Conservation (phyloP, 2,888 invertebrate genomes). For the Nemapogon koenigi region DNA sequence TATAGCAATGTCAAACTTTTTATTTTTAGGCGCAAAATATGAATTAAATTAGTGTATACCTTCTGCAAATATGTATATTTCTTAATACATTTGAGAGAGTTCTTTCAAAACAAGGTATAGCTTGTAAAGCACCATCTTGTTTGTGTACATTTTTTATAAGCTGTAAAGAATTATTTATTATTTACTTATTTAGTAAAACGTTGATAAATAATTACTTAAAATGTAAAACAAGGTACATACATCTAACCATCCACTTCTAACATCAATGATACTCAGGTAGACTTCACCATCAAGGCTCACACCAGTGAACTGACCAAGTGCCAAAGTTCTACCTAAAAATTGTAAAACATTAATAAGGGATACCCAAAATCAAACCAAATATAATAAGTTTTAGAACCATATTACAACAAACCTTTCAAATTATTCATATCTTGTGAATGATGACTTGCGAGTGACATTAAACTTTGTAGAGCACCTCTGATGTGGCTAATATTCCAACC, state of each 20-base stretch:
- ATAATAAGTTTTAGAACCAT: not conserved
- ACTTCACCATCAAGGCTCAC: conserved; percentile 90
- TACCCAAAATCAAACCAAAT: too few species aligned
- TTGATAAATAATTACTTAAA: conserved; percentile 10
- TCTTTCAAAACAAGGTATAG: conserved; percentile 84
- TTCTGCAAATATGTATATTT: conserved; percentile 82
- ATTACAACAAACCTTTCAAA: conserved; percentile 58
- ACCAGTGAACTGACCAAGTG: conserved; percentile 90
- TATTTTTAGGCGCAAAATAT: too few species aligned
- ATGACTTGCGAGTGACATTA: conserved; percentile 76
- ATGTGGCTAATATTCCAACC: conserved; percentile 91
- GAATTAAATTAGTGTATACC: too few species aligned
- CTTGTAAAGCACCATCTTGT: conserved; percentile 74
- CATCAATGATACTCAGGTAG: conserved; percentile 91
- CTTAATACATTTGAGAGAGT: conserved; percentile 84
- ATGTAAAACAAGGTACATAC: conserved; percentile 68
- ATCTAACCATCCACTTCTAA: conserved; percentile 91
- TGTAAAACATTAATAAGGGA: not conserved
- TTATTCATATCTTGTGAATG: conserved; percentile 74
- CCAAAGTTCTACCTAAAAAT: conserved; percentile 74
- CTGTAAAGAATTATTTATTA: conserved; percentile 46
- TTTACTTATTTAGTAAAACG: not conserved
- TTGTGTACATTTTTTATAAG: conserved; percentile 81
- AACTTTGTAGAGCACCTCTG: conserved; percentile 86
- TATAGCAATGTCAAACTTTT: too few species aligned